A percentile compares a stretch with the other conserved stretches of the same genome.
Evolutionary conservation across 2,797 vertebrate species (phyloP).

Genomic region (Manis javanica): DNA sequence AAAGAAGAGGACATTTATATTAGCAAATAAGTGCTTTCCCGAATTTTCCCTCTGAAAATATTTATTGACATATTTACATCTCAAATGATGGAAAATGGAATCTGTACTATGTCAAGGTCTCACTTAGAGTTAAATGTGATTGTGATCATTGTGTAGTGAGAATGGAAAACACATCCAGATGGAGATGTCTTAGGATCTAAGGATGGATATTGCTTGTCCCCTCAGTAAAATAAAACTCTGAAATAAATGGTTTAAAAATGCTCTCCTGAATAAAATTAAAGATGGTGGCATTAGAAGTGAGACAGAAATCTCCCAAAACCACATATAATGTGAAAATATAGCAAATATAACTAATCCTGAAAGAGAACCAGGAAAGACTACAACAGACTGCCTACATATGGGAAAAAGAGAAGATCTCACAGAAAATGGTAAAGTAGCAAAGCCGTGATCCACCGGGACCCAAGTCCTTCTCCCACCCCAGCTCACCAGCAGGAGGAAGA

Average conservation of each 20-base stretch:
- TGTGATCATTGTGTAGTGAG: background rate
- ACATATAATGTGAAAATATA: no score
- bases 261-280: no score
- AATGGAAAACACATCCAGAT: background rate
- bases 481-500: no score
- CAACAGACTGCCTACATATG: no score
- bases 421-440: no score
- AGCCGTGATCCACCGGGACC: no score
- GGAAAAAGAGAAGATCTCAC: no score
- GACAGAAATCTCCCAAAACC: no score
- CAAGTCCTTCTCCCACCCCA: no score
- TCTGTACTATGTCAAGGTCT: background rate
- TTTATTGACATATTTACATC: conserved; percentile 4
- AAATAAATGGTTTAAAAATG: background rate
- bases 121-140: background rate
- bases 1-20: conserved; percentile 30
- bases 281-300: no score
- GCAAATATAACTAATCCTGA: no score
- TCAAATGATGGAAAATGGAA: background rate
- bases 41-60: conserved; percentile 2
- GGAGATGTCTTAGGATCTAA: background rate
- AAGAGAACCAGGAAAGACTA: no score
- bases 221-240: background rate
- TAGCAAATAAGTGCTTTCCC: conserved; percentile 30
- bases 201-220: background rate